These are phyloP conservation scores for Zalophus californianus DNA, from an alignment of 2,797 vertebrate species.

Conservation along the genomic window DNA sequence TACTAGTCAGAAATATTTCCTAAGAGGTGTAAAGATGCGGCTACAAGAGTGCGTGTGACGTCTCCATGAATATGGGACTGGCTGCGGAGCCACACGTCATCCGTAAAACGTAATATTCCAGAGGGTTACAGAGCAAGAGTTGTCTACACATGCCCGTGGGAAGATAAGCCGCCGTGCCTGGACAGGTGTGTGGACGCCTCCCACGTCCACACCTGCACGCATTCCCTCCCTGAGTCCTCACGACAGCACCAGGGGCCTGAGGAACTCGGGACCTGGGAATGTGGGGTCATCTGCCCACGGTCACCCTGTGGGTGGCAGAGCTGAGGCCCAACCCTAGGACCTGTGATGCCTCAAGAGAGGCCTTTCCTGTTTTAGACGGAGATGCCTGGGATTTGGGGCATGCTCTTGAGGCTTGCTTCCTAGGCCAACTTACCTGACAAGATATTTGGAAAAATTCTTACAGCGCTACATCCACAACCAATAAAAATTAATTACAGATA, in stretches of 20 bases:
- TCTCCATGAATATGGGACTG: no score
- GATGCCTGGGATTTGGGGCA: accelerated
- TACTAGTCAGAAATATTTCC: neutral
- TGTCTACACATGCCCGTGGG: neutral
- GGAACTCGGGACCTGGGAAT: neutral
- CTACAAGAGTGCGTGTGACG: neutral
- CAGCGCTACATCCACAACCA: no score
- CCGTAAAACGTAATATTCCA: accelerated
- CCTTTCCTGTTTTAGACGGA: neutral
- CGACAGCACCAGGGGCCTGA: neutral
- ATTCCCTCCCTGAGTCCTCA: neutral
- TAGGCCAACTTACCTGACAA: neutral
- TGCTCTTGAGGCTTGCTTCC: no score
- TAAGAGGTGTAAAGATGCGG: neutral
- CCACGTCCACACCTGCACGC: no score
- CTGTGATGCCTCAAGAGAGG: neutral
- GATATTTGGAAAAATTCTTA: neutral
- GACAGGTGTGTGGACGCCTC: neutral
- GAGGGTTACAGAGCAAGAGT: neutral
- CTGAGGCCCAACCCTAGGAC: no score
- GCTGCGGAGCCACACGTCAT: neutral
- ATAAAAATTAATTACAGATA: neutral
- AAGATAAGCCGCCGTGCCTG: neutral
- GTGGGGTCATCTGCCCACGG: no score
- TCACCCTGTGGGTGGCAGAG: neutral